Base-by-base conservation (phyloP, 2,888 invertebrate genomes). In the Machimus atricapillus region DNA sequence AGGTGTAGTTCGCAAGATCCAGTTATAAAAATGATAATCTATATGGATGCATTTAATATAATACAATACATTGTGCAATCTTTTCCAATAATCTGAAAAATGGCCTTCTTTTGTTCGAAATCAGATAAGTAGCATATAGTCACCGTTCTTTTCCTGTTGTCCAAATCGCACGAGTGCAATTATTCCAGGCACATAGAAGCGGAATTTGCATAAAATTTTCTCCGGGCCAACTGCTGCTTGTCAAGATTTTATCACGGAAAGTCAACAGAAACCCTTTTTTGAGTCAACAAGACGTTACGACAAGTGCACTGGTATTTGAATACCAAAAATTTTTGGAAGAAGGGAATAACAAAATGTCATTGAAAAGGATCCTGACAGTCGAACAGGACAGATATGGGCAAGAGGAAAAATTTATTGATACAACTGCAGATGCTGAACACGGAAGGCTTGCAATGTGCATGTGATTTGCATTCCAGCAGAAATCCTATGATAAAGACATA, bases 391-490 rank as follows among this genome's bases (percentile, higher is more conserved):
- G 31, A 66, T 82, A 37, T 34, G 82, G 82, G 23, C 79, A 79
- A 52, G 66, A 66, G 66, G 82, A 56, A 66, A 82, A 82, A 82
- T 66, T 82, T 82, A 82, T 82, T 82, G 82, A 82, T 82, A 82
- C 82, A 82, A 66, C 66, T 66, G 66, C 58, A 82, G 82, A 82
- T 82, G 82, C 40, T 37, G 82, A 58, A 46, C n/a, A n/a, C 40
- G 66, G 37, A 76, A 34, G 34, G 43, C 37, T 76, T 40, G n/a
- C 14, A 82, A 82, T 82, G 82, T 82, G 58, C 58, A 58, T 58
- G 37, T 82, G 82, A 82, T 82, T 82, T 82, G 82, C 82, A 82
- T 82, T 82, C 82, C 19, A 37, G 58, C 82, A 82, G 31, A 82
- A 58, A 56, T 82, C 23, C 82, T 37, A n/a, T n/a, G 82, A 82